These are phyloP conservation scores for Drosophila busckii DNA, from an alignment of 1,140 invertebrate species.

Conservation along the genomic window DNA sequence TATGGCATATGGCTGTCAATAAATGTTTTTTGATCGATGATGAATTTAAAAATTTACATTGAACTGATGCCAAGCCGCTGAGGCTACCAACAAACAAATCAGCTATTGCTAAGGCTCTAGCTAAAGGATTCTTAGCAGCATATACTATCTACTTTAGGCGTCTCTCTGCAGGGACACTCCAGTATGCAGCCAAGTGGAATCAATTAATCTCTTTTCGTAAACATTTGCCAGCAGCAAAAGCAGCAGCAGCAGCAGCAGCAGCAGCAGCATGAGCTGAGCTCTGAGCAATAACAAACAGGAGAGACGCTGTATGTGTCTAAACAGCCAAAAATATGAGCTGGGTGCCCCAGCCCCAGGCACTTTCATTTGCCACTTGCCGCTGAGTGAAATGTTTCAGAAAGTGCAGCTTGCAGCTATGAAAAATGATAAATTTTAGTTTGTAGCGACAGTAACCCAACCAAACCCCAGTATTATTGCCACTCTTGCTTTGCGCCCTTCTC, in stretches of 20 bases:
- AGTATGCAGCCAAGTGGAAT: constrained; percentile 71
- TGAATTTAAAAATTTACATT: too few species aligned
- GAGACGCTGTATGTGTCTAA: constrained; percentile 53
- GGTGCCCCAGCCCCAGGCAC: not conserved
- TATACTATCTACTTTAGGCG: constrained; percentile 13
- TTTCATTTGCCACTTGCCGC: constrained; percentile 27
- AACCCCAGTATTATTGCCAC: not conserved
- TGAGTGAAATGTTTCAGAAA: constrained; percentile 76
- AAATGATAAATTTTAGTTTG: constrained; percentile 73
- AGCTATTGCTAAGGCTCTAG: too few species aligned
- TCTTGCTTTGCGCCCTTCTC: constrained; percentile 11
- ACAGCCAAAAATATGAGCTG: constrained; percentile 59
- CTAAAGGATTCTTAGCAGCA: too few species aligned
- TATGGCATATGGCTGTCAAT: too few species aligned
- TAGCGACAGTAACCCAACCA: constrained; percentile 35
- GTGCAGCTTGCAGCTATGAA: constrained; percentile 73
- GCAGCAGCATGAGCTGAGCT: constrained; percentile 12
- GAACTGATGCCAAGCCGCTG: not conserved
- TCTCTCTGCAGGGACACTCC: constrained; percentile 51
- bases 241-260: constrained; percentile 17
- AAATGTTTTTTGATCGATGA: too few species aligned
- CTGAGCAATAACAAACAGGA: constrained; percentile 47
- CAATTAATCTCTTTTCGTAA: constrained; percentile 73
- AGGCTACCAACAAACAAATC: constrained; percentile 17
- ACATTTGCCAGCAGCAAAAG: constrained; percentile 58